Evolutionary conservation across 2,888 invertebrate genomes (phyloP), one percentile per base, ranked within the genome.

Genomic region (Drosophila pullipes): DNA sequence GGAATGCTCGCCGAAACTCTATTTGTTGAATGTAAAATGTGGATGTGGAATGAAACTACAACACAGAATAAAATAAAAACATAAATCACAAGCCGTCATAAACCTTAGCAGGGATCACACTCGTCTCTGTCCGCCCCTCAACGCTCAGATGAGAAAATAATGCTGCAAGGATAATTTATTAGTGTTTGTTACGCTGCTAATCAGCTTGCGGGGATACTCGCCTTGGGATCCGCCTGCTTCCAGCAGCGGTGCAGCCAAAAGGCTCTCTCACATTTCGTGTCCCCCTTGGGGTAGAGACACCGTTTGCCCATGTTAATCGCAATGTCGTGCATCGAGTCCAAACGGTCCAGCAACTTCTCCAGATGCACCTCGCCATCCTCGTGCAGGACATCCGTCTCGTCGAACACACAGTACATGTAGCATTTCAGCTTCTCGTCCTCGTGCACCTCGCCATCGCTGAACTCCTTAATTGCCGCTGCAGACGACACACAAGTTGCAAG

Each of bases 401-500:
- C 92, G 63, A 93, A 93, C 53, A 93, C 78, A 78, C 93, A 93
- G 78, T 93, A 92, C 93, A 93, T 93, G 66, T 93, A 93, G 68
- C 93, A 93, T 76, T 93, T 93, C 10, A 93, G 89, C 58, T 91
- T 91, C 72, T 92, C 92, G 58, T 93, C 93, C 65, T 93, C 93
- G 71, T 93, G 93, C 52, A 93, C 90, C 65, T 93, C 91, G 7
- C 93, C 93, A 57, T 93, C 93, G 76, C 93, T 93, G 69, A 93
- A 93, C 77, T 93, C 92, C 83, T 93, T 93, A 74, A 93, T 93
- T 69, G 93, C 91, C 68, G 82, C 93, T 93, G 74, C n/a, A 90
- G 49, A 69, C 30, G 18, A 39, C 13, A 39, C 57, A n/a, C 39
- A 57, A 57, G 39, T 9, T 30, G 13, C 28, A 57, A 69, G 63